These are phyloP conservation scores for Heteromurus nitidus DNA, from an alignment of 2,888 invertebrate species.

Conservation along the genomic window DNA sequence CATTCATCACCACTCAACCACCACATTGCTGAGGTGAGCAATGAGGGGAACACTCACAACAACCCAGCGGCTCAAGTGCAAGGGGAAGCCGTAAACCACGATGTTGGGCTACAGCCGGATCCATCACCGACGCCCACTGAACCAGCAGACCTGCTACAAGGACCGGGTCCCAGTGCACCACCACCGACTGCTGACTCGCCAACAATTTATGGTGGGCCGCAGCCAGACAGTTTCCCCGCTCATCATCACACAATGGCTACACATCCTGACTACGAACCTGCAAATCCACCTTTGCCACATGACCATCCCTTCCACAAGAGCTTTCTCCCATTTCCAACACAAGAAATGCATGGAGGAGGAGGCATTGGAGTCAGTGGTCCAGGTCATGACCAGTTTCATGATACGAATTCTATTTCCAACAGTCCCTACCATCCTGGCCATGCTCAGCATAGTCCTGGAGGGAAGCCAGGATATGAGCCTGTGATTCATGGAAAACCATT, in stretches of 20 bases:
- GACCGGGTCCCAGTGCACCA: conserved; percentile 15
- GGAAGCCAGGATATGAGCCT: conserved; percentile 28
- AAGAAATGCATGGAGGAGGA: conserved; percentile 19
- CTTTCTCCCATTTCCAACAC: conserved; percentile 48
- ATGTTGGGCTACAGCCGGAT: conserved; percentile 13
- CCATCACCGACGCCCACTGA: neutral
- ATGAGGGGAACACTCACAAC: neutral
- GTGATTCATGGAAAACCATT: conserved; percentile 8
- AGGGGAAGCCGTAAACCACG: neutral
- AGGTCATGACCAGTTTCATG: neutral
- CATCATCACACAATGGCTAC: conserved; percentile 72
- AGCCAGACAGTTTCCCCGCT: conserved; percentile 65
- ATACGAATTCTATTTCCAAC: conserved; percentile 30
- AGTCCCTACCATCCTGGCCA: conserved; percentile 20
- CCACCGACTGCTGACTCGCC: conserved; percentile 19
- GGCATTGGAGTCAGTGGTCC: neutral
- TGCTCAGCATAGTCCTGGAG: conserved; percentile 28
- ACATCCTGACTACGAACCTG: conserved; percentile 72
- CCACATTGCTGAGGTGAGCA: conserved; percentile 18
- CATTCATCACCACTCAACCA: conserved; percentile 25
- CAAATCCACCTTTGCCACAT: conserved; percentile 72
- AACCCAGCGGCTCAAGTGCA: neutral
- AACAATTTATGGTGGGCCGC: conserved; percentile 21
- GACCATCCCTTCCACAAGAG: conserved; percentile 64
- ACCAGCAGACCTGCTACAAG: conserved; percentile 10